A percentile compares a stretch with the other conserved stretches of the same genome.
Conservation (phyloP, 2,797 vertebrate species). For the Cossypha polioptera region DNA sequence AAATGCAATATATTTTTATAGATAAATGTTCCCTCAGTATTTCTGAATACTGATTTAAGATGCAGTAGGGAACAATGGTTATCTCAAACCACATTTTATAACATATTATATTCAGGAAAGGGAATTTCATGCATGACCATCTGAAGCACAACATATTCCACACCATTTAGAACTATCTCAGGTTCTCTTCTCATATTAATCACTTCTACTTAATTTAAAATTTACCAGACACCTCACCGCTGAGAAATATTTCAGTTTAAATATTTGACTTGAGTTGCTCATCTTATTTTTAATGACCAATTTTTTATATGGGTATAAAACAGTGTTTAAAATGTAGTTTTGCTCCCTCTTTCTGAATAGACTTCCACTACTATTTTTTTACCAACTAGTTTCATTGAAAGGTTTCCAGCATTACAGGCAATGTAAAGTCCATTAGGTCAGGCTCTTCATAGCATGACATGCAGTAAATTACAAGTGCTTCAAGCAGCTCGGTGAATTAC, state of each 20-base stretch:
- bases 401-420: slow-evolving; percentile 94
- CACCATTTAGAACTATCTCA: slow-evolving; percentile 56
- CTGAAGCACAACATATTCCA: slow-evolving; percentile 68
- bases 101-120: slow-evolving; percentile 36
- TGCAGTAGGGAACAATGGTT: slow-evolving; percentile 44
- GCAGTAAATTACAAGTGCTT: slow-evolving; percentile 99
- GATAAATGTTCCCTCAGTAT: slow-evolving; percentile 26
- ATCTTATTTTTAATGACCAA: slow-evolving; percentile 74
- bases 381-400: slow-evolving; percentile 80
- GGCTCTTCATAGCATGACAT: slow-evolving; percentile 99
- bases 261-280: slow-evolving; percentile 61
- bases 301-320: slow-evolving; percentile 73
- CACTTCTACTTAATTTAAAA: slow-evolving; percentile 67
- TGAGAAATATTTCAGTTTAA: slow-evolving; percentile 59
- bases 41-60: slow-evolving; percentile 64
- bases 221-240: slow-evolving; percentile 44
- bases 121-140: slow-evolving; percentile 61
- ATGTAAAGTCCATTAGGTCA: slow-evolving; percentile 98
- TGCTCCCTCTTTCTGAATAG: slow-evolving; percentile 72
- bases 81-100: slow-evolving; percentile 43
- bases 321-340: slow-evolving; percentile 72
- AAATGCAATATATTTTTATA: slow-evolving; percentile 16
- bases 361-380: slow-evolving; percentile 79
- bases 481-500: slow-evolving; percentile 98
- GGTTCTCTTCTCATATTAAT: slow-evolving; percentile 59